Evolutionary conservation across 1,140 invertebrate genomes (phyloP).

Genomic region (Drosophila kanapiae): DNA sequence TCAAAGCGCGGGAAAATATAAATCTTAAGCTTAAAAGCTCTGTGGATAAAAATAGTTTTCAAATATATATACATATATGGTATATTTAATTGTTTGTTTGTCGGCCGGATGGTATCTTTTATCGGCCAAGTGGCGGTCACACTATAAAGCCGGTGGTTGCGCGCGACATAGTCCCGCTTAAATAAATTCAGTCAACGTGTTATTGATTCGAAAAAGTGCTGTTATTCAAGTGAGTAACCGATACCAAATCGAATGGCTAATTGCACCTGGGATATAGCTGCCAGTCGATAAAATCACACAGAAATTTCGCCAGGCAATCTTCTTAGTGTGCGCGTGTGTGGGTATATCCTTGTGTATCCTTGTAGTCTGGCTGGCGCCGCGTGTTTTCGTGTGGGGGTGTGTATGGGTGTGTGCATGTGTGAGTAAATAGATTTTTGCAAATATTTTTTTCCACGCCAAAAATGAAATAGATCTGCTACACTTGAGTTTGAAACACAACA

Average conservation of each 20-base stretch:
- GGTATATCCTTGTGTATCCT: slow-evolving; percentile 68
- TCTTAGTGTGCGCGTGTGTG: slow-evolving; percentile 26
- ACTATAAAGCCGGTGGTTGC: slow-evolving; percentile 66
- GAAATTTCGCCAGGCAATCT: slow-evolving; percentile 1
- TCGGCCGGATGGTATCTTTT: background rate
- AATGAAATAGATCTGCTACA: slow-evolving; percentile 13
- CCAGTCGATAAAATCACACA: background rate
- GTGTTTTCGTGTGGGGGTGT: slow-evolving; percentile 67
- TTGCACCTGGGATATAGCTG: background rate
- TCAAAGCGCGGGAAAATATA: too few relatives aligned
- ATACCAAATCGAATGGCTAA: background rate
- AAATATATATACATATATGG: background rate
- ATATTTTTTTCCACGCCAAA: slow-evolving; percentile 14
- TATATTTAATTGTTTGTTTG: background rate
- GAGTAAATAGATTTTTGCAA: slow-evolving; percentile 33
- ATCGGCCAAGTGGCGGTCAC: background rate
- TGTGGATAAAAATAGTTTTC: background rate
- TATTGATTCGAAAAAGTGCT: slow-evolving; percentile 76
- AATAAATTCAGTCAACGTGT: slow-evolving; percentile 64
- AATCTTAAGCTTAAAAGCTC: background rate
- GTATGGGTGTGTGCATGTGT: slow-evolving; percentile 21
- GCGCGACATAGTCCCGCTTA: slow-evolving; percentile 73
- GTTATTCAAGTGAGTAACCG: slow-evolving; percentile 76
- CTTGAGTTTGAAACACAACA: slow-evolving; percentile 5
- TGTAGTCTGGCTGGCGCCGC: slow-evolving; percentile 77